phyloP scores from a whole-genome alignment of 2,113 vertebrate genomes.

The Coptodon rendalli region DNA sequence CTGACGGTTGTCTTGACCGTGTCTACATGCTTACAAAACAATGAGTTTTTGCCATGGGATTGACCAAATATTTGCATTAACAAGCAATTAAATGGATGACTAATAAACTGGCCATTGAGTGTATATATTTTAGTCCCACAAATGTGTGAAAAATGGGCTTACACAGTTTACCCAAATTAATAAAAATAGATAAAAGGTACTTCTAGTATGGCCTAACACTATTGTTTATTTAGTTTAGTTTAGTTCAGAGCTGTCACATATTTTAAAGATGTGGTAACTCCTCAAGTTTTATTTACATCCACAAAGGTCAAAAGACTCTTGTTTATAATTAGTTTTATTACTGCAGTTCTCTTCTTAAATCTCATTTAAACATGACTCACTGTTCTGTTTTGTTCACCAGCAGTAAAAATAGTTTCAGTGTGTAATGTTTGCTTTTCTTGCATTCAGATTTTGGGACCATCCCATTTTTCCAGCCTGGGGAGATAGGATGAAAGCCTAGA shows the following conservation, averaged over 20 bases:
- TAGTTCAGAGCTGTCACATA: neutral
- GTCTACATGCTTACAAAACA: neutral
- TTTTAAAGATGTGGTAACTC: neutral
- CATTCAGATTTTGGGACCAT: neutral
- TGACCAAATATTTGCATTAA: neutral
- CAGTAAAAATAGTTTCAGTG: neutral
- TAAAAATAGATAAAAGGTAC: neutral
- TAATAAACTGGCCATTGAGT: neutral
- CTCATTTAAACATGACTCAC: neutral
- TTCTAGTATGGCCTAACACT: neutral
- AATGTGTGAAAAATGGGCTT: neutral
- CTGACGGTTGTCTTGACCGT: neutral
- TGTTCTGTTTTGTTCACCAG: neutral
- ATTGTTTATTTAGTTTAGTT: neutral
- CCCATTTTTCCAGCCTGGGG: neutral
- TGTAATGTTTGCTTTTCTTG: neutral
- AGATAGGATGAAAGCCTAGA: neutral
- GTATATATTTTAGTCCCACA: neutral
- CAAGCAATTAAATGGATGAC: neutral
- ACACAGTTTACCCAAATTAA: neutral
- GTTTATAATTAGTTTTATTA: neutral
- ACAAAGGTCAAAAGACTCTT: neutral
- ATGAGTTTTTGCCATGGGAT: neutral
- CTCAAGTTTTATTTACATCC: neutral
- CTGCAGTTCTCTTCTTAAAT: neutral